Evolutionary conservation across 2,888 invertebrate genomes (phyloP).

Genomic region (Dastarcus helophoroides): DNA sequence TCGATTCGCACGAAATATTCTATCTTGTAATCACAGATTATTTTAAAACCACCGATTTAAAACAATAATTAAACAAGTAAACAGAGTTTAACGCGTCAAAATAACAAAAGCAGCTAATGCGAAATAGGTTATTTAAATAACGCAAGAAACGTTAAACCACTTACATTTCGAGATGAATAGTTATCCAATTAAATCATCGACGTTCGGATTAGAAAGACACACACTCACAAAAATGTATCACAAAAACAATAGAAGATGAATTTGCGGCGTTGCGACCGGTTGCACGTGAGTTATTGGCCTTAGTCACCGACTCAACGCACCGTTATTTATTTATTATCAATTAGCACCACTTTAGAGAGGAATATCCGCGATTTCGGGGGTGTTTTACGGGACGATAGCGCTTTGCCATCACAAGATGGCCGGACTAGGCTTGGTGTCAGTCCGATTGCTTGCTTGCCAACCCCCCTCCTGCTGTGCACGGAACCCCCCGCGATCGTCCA

Average conservation of each 20-base stretch:
- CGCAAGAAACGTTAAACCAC: too few relatives aligned
- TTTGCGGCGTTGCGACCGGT: slow-evolving; percentile 19
- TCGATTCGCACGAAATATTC: too few relatives aligned
- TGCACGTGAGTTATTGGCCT: slow-evolving; percentile 29
- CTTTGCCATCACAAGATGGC: slow-evolving; percentile 39
- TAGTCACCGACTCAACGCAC: slow-evolving; percentile 26
- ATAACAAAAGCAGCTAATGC: too few relatives aligned
- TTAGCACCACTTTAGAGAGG: slow-evolving; percentile 22
- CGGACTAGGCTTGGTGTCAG: slow-evolving; percentile 40
- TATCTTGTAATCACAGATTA: too few relatives aligned
- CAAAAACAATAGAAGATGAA: slow-evolving; percentile 27
- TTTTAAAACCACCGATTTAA: too few relatives aligned
- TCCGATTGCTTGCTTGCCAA: slow-evolving; percentile 36
- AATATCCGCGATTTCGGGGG: slow-evolving; percentile 27
- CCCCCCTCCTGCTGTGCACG: slow-evolving; percentile 36
- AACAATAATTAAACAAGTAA: too few relatives aligned
- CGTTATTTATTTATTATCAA: slow-evolving; percentile 20
- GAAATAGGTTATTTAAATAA: too few relatives aligned
- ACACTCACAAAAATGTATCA: slow-evolving; percentile 32
- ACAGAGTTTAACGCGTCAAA: too few relatives aligned
- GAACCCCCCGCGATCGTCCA: slow-evolving; percentile 38
- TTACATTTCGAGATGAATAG: slow-evolving; percentile 4
- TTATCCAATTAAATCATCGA: slow-evolving; percentile 12
- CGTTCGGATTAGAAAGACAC: slow-evolving; percentile 14
- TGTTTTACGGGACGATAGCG: slow-evolving; percentile 34